Evolutionary conservation across 2,888 invertebrate genomes (phyloP), one percentile per base, ranked within the genome.

Genomic region (Aricia artaxerxes): DNA sequence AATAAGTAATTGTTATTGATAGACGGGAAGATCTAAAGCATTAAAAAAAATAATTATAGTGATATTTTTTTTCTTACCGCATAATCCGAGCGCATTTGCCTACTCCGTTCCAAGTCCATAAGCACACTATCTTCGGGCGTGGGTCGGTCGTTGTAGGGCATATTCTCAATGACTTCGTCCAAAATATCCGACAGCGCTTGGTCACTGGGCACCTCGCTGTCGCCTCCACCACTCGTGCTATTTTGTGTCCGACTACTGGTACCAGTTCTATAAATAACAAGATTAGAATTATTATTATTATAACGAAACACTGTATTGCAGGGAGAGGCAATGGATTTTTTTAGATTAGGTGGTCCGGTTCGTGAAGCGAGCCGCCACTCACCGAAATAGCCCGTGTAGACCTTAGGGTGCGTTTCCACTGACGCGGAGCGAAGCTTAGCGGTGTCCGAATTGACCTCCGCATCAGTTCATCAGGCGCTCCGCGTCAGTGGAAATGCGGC

Each of bases 81-180:
- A 79, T 84, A 85, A 53, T 86, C 86, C n/a, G 84, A 79, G 57
- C 85, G 83, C 49, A 85, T 78, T 79, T 85, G 86, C 11, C 86
- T 84, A 78, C 82, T 84, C 61, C 81, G 82, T 81, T 88, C 87
- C 79, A 87, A 76, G 77, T 85, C 87, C 82, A 85, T 82, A 24
- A 86, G 88, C 78, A 86, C 87, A 81, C 84, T 89, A 80, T 87
- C 88, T 78, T 91, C 92, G 13, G 89, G 87, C 57, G 87, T 84
- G 31, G 88, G 85, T 16, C 91, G 88, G 80, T 95, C 95, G 84
- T 97, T 97, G 79, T 84, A 84, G 81, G 97, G 96, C 89, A 97
- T 96, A 86, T 97, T 96, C 82, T 98, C 97, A 87, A 98, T 97
- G 81, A 98, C 97, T 89, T 97, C 97, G 92, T 98, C 98, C 83